phyloP scores from a whole-genome alignment of 2,797 vertebrate genomes.

The Adrianichthys oophorus region DNA sequence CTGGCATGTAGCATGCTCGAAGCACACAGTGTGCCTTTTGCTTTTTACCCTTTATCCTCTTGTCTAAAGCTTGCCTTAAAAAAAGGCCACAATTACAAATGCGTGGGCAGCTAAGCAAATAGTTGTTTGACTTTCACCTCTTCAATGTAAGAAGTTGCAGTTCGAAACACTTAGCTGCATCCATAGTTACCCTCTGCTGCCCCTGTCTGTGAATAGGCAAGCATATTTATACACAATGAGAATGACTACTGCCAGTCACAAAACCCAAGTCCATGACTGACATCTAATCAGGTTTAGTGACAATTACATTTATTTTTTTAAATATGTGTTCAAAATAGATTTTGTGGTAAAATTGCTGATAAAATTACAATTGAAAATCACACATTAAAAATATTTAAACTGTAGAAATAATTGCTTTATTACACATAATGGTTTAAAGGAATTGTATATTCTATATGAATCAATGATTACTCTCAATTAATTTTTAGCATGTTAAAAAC shows the following conservation, averaged over 20 bases:
- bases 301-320: no score
- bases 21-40: constrained; percentile 36
- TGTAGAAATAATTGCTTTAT: no score
- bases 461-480: no score
- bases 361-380: no score
- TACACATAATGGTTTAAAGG: no score
- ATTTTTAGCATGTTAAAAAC: no score
- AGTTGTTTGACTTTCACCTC: constrained; percentile 38
- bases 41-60: constrained; percentile 62
- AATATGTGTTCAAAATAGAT: no score
- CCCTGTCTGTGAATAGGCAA: constrained; percentile 1
- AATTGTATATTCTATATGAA: no score
- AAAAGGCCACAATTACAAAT: constrained; percentile 40
- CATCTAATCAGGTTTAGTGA: no score
- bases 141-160: not conserved
- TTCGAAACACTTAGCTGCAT: not conserved
- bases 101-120: constrained; percentile 48
- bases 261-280: no score
- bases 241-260: not conserved
- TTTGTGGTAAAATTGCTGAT: no score
- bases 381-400: no score
- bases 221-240: not conserved
- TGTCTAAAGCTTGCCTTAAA: constrained; percentile 58
- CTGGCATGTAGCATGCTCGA: constrained; percentile 38
- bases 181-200: not conserved